Evolutionary conservation across 2,888 invertebrate species (phyloP).

Genomic region (Melipona beecheii): DNA sequence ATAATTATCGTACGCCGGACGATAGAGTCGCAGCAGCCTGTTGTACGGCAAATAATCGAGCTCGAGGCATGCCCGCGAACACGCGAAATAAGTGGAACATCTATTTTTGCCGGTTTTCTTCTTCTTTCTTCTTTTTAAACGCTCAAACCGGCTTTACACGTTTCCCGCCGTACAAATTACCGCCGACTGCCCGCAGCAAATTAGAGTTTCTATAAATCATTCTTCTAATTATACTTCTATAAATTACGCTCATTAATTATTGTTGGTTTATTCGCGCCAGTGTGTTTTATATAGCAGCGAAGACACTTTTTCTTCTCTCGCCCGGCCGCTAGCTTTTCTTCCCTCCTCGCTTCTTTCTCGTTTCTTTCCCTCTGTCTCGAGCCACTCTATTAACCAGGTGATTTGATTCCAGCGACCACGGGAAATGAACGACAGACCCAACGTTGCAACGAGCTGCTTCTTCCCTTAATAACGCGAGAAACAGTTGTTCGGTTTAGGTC

Average conservation of each 20-base stretch:
- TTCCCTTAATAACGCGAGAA: not conserved
- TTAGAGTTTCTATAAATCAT: conserved; percentile 61
- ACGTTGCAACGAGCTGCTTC: not conserved
- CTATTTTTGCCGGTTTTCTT: conserved; percentile 36
- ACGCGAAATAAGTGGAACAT: conserved; percentile 55
- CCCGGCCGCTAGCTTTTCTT: not conserved
- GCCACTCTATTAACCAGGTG: conserved; percentile 36
- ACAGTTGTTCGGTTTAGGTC: not conserved
- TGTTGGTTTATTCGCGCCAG: conserved; percentile 54
- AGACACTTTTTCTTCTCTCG: conserved; percentile 21
- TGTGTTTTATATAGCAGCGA: conserved; percentile 18
- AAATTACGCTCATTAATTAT: conserved; percentile 60
- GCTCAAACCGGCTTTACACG: conserved; percentile 54
- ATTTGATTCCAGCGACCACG: conserved; percentile 19
- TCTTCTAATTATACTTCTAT: conserved; percentile 61
- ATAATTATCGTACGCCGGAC: conserved; percentile 42
- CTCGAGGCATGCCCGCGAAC: conserved; percentile 30
- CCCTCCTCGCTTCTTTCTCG: not conserved
- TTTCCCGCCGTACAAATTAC: conserved; percentile 48
- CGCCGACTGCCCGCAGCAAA: conserved; percentile 39
- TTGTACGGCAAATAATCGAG: conserved; percentile 28
- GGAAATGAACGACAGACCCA: not conserved
- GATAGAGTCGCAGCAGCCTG: conserved; percentile 41
- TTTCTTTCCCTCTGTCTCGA: not conserved
- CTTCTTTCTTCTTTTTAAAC: not conserved